A percentile compares a stretch with the other conserved stretches of the same genome.
Evolutionary conservation across 2,797 vertebrate genomes (phyloP).

Genomic region (Micropoecilia bifurca): DNA sequence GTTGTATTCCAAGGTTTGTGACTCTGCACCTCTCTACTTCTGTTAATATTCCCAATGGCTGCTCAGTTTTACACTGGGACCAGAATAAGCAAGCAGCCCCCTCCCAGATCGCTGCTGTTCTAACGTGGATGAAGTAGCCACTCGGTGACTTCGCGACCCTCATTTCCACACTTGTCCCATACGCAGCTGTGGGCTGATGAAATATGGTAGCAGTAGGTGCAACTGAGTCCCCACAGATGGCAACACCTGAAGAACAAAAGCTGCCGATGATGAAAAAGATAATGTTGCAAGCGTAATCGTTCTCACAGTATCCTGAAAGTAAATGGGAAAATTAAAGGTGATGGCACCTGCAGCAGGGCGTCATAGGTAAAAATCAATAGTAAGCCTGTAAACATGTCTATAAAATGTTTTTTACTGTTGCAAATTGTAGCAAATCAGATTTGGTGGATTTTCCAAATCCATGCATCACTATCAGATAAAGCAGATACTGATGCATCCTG

Average conservation of each 20-base stretch:
- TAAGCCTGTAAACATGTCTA: background rate
- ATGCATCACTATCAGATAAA: too few relatives aligned
- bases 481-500: background rate
- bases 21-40: background rate
- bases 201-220: constrained; percentile 57
- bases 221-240: constrained; percentile 59
- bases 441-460: background rate
- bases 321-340: background rate
- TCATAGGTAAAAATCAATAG: constrained; percentile 8
- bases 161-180: constrained; percentile 69
- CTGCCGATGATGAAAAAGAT: constrained; percentile 60
- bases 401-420: background rate
- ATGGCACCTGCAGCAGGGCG: background rate
- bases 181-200: constrained; percentile 75
- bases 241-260: constrained; percentile 61
- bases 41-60: background rate
- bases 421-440: background rate
- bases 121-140: constrained; percentile 70
- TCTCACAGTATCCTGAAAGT: constrained; percentile 6
- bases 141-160: constrained; percentile 67
- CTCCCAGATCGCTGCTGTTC: constrained; percentile 26
- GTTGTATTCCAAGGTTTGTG: background rate
- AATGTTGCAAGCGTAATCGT: constrained; percentile 25
- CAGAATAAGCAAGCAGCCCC: constrained; percentile 46
- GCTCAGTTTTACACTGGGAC: constrained; percentile 14